Conservation (phyloP, 2,797 vertebrate genomes). For the Morus bassanus region DNA sequence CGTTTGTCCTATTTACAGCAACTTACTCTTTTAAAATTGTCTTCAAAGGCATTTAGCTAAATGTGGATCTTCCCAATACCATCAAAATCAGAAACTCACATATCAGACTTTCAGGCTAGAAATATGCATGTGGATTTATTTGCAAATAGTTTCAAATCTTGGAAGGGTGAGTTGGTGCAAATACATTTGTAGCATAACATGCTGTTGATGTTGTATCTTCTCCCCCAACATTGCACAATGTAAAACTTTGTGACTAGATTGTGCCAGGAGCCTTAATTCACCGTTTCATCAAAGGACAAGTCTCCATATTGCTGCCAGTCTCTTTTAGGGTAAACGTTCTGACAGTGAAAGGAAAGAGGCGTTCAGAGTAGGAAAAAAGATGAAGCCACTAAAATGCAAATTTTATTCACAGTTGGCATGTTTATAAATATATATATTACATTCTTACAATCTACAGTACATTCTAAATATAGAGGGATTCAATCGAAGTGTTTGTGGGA, state of each 20-base stretch:
- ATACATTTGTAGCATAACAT: background rate
- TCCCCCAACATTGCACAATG: background rate
- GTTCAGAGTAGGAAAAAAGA: conserved; percentile 47
- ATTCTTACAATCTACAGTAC: conserved; percentile 74
- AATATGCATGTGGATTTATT: background rate
- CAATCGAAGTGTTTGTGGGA: conserved; percentile 48
- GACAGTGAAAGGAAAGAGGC: conserved; percentile 36
- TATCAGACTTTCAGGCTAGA: background rate
- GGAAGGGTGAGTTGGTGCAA: conserved; percentile 7
- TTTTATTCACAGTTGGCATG: conserved; percentile 71
- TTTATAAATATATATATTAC: conserved; percentile 80
- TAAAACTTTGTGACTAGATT: background rate
- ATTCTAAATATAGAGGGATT: conserved; percentile 49
- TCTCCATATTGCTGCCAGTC: background rate
- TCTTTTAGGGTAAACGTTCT: background rate
- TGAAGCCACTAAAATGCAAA: conserved; percentile 66
- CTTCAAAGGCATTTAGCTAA: background rate
- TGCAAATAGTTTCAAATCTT: background rate
- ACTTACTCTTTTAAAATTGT: background rate
- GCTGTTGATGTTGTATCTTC: background rate
- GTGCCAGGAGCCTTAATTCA: background rate
- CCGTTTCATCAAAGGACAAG: background rate
- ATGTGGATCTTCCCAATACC: background rate
- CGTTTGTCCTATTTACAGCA: background rate
- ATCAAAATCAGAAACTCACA: background rate